A percentile compares a stretch with the other conserved stretches of the same genome.
Evolutionary conservation across 2,797 vertebrate genomes (phyloP).

Genomic region (Hypotaenidia philippensis): DNA sequence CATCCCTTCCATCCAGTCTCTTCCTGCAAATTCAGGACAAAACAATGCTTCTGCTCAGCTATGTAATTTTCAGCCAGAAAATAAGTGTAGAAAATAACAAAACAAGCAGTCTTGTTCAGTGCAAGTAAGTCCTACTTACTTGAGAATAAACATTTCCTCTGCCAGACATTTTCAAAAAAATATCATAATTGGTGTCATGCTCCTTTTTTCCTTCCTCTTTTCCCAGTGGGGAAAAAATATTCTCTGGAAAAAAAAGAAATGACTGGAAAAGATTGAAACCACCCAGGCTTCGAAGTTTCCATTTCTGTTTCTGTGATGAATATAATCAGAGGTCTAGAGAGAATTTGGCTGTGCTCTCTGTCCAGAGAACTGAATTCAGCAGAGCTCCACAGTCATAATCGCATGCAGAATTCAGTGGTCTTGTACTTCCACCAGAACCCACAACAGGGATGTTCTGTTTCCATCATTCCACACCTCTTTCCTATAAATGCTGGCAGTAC

Average conservation of each 20-base stretch:
- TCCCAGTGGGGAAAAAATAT: not conserved
- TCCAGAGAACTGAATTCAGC: not conserved
- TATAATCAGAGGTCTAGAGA: not conserved
- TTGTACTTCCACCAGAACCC: not conserved
- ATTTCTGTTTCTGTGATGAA: conserved; percentile 20
- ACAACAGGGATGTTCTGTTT: not conserved
- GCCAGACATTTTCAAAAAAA: not conserved
- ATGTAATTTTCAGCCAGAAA: not conserved
- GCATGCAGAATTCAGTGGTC: not conserved
- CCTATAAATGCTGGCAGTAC: not conserved
- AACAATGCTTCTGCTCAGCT: not conserved
- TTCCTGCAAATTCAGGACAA: not conserved
- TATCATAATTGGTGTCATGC: not conserved
- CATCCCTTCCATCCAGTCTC: not conserved
- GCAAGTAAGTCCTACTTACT: not conserved
- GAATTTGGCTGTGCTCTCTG: not conserved
- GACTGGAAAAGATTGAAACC: conserved; percentile 15
- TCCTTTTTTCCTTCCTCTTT: conserved; percentile 50
- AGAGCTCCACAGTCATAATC: not conserved
- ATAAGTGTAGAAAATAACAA: not conserved
- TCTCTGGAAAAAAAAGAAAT: conserved; percentile 1
- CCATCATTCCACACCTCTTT: not conserved
- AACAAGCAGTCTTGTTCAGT: not conserved
- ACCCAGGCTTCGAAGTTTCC: conserved; percentile 36
- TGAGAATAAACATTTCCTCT: conserved; percentile 45